Conservation (phyloP, 2,113 vertebrate species). For the Halcyon senegalensis region DNA sequence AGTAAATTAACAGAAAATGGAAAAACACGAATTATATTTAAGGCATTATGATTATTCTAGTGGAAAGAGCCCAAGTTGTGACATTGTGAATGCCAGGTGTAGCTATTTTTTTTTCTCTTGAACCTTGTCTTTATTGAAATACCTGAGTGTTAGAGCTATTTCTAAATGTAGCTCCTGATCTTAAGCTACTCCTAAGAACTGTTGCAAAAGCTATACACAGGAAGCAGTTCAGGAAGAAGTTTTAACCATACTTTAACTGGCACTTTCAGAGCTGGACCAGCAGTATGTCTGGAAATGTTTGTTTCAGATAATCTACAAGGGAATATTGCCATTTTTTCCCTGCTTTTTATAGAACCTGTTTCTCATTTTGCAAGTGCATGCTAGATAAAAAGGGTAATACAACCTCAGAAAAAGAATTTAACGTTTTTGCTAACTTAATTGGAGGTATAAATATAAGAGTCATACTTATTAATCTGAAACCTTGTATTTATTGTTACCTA, state of each 20-base stretch:
- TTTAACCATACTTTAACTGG: not conserved
- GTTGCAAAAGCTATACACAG: not conserved
- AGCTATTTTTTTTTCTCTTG: not conserved
- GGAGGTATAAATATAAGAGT: not conserved
- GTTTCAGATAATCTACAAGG: not conserved
- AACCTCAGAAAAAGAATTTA: not conserved
- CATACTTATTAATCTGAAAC: constrained; percentile 1
- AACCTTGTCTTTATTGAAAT: not conserved
- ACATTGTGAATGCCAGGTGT: not conserved
- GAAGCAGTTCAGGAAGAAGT: not conserved
- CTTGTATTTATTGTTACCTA: constrained; percentile 40
- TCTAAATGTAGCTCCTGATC: not conserved
- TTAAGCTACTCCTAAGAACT: not conserved
- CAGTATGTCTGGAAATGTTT: not conserved
- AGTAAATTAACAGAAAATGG: not conserved
- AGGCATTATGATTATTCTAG: not conserved
- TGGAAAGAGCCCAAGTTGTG: not conserved
- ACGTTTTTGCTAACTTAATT: constrained; percentile 17
- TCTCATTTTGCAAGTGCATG: not conserved
- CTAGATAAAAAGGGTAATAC: not conserved
- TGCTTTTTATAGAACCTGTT: not conserved
- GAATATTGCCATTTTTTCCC: not conserved
- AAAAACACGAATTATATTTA: not conserved
- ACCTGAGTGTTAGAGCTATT: not conserved
- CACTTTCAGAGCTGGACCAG: not conserved